Percentiles rank a stretch among this genome's conserved stretches.
Conservation (phyloP, 2,113 vertebrate genomes). For the Chaetops frenatus region DNA sequence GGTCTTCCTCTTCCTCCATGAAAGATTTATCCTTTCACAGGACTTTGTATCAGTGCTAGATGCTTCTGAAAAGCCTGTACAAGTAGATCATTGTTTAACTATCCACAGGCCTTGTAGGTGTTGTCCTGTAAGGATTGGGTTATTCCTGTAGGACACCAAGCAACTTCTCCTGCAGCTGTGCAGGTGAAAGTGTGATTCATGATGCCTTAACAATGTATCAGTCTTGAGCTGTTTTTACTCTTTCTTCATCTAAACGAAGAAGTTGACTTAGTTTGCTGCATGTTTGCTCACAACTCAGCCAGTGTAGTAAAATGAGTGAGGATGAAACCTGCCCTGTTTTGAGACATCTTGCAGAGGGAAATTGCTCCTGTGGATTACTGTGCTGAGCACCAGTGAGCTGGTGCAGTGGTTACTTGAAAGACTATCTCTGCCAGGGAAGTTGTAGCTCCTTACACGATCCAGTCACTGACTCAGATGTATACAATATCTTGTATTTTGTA, state of each 20-base stretch:
- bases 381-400: not conserved
- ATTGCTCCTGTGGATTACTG: not conserved
- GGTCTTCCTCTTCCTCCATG: not conserved
- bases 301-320: not conserved
- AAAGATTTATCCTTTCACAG: not conserved
- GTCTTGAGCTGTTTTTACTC: not conserved
- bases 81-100: not conserved
- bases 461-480: not conserved
- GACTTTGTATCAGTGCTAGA: not conserved
- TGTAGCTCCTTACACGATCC: not conserved
- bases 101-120: not conserved
- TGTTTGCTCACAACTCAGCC: not conserved
- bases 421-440: not conserved
- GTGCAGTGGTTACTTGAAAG: not conserved
- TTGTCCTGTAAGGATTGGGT: not conserved
- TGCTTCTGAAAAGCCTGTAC: not conserved
- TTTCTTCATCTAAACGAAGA: not conserved
- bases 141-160: not conserved
- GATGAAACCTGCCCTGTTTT: not conserved
- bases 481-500: not conserved
- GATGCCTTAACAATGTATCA: fast-evolving
- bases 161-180: not conserved
- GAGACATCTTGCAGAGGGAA: not conserved
- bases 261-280: not conserved
- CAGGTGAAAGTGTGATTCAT: not conserved